Base-by-base conservation (phyloP, 2,888 invertebrate genomes). In the Leptodirus hochenwartii region DNA sequence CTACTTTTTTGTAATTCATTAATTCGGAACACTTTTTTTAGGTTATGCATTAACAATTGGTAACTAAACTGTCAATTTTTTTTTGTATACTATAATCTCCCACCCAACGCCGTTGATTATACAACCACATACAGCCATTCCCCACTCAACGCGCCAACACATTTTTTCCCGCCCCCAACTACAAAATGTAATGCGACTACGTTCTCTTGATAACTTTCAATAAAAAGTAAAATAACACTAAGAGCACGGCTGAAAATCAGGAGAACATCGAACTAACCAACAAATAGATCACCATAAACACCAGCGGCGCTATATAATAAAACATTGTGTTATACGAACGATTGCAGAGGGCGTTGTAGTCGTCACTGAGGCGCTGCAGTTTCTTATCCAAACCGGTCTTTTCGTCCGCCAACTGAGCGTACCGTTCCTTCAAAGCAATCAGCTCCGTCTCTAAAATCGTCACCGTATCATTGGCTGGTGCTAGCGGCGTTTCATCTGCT, bases 371-470 rank as follows among this genome's bases (percentile, higher is more conserved):
- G 34, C 51, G 50, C 24, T 62, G 55, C 42, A 79, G 60, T 47
- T 73, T 68, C 37, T 64, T 59, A 24, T 64, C 59, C 23, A 77
- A 55, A 31, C 63, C 59, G 32, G 66, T 58, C 42, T 69, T 67
- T 43, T 76, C 75, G 15, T 63, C 66, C 42, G 62, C 58, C 34
- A 65, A 69, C 41, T 64, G 62, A 34, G 71, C 70, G 60, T 72
- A 80, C 41, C 71, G 64, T 50, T 77, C 73, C 47, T 78, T 79
- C 37, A 80, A 62, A 27, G 69, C 59, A 32, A 73, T 69, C 42
- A 81, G 56, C 52, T 81, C 78, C 49, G 78, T 76, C 48, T 76
- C 73, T 14, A 78, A 56, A 44, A 67, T 65, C 45, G 64, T 61
- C 45, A 74, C 52, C 47, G 66, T 58, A 15, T 71, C 66, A 24